Percentiles rank a stretch among this genome's conserved stretches.
These are phyloP conservation scores for Gnatocerus cornutus DNA, from an alignment of 2,888 invertebrate genomes.

Conservation along the genomic window DNA sequence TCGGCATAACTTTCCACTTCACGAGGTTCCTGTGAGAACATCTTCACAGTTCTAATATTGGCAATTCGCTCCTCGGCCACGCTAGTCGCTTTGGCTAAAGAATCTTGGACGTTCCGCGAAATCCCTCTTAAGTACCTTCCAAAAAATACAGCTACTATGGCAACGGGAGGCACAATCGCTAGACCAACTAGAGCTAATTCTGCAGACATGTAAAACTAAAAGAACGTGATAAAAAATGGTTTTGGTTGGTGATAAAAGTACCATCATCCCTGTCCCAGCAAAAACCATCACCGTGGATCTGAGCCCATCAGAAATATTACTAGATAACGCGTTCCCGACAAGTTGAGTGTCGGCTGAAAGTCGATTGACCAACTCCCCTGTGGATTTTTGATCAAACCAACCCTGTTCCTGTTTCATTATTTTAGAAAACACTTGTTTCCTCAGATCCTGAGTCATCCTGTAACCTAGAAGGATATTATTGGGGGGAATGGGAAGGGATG, in stretches of 20 bases:
- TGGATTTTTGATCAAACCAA: slow-evolving; percentile 92
- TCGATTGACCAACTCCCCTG: slow-evolving; percentile 94
- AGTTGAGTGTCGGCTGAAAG: slow-evolving; percentile 92
- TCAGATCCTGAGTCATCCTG: slow-evolving; percentile 87
- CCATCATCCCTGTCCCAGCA: slow-evolving; percentile 96
- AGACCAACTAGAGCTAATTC: slow-evolving; percentile 90
- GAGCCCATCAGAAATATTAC: slow-evolving; percentile 95
- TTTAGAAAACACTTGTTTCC: slow-evolving; percentile 84
- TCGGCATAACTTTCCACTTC: slow-evolving; percentile 82
- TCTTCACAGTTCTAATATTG: slow-evolving; percentile 94
- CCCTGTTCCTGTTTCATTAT: slow-evolving; percentile 91
- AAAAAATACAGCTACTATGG: slow-evolving; percentile 86
- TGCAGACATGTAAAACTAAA: slow-evolving; percentile 91
- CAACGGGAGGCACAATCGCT: slow-evolving; percentile 92
- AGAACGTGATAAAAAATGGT: neutral
- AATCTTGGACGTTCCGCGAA: slow-evolving; percentile 85
- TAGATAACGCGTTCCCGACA: slow-evolving; percentile 93
- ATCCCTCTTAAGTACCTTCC: slow-evolving; percentile 90
- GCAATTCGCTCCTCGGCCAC: slow-evolving; percentile 93
- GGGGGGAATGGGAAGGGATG: no score
- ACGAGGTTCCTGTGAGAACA: slow-evolving; percentile 88
- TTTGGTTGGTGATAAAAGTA: slow-evolving; percentile 67
- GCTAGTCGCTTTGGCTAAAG: slow-evolving; percentile 78
- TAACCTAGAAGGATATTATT: slow-evolving; percentile 77
- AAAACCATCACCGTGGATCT: slow-evolving; percentile 89